Conservation (phyloP, 2,113 vertebrate genomes). For the Barbus barbus region DNA sequence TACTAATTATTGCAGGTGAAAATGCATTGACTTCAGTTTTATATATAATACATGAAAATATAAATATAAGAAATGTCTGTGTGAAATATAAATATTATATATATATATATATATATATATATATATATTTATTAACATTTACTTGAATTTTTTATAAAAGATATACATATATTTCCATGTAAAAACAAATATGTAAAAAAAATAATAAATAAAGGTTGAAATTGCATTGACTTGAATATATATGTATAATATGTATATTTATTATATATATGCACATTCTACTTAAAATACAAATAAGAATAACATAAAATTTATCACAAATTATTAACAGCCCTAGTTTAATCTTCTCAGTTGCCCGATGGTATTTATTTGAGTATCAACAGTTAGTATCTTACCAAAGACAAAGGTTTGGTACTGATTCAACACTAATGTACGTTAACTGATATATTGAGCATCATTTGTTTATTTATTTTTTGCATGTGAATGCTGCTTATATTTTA, state of each 20-base stretch:
- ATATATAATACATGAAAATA: no score
- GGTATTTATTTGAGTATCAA: not conserved
- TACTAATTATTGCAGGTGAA: not conserved
- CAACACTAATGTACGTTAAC: not conserved
- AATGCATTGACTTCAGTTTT: not conserved
- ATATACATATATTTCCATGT: not conserved
- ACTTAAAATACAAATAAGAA: not conserved
- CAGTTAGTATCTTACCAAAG: not conserved
- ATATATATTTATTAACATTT: no score
- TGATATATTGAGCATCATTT: not conserved
- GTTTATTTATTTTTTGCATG: not conserved
- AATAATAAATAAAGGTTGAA: not conserved
- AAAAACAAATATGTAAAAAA: not conserved
- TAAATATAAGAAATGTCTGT: not conserved
- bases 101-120: not conserved
- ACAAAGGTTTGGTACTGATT: not conserved
- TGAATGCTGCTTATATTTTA: not conserved
- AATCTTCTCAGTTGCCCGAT: not conserved
- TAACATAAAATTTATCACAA: not conserved
- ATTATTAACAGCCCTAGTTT: not conserved
- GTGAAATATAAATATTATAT: not conserved
- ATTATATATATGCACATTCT: not conserved
- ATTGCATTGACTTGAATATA: not conserved
- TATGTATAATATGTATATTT: not conserved
- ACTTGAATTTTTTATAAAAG: not conserved